Conservation (phyloP, 2,113 vertebrate species). For the Galbula dea region DNA sequence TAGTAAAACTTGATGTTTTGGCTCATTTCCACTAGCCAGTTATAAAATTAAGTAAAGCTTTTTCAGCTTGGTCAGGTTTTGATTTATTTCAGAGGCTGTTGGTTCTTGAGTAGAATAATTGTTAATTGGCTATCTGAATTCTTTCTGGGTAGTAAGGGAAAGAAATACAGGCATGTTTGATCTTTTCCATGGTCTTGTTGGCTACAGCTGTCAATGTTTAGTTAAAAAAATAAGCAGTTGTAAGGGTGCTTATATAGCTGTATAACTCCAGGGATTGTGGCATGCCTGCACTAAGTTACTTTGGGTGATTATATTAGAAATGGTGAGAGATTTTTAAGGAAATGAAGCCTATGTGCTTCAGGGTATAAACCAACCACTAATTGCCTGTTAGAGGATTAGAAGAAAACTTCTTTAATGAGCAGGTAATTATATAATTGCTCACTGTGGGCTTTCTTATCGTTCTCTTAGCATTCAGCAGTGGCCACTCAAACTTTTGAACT, state of each 20-base stretch:
- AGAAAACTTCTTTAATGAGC: not conserved
- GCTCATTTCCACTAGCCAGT: not conserved
- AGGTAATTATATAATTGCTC: conserved; percentile 7
- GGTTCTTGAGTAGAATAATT: not conserved
- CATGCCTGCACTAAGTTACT: not conserved
- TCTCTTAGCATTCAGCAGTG: not conserved
- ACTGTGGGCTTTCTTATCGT: not conserved
- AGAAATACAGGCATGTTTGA: not conserved
- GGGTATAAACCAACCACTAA: conserved; percentile 7
- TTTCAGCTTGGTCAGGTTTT: not conserved
- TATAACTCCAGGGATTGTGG: not conserved
- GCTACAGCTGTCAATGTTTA: not conserved
- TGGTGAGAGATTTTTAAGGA: not conserved
- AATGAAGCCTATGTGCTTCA: not conserved
- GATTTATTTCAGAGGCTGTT: not conserved
- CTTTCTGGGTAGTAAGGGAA: not conserved
- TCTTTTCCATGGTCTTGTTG: not conserved
- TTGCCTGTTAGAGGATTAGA: not conserved
- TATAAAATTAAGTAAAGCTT: not conserved
- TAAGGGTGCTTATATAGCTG: not conserved
- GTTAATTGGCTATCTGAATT: not conserved
- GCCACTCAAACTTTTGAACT: not conserved
- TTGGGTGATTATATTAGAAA: not conserved
- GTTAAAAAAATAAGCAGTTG: not conserved
- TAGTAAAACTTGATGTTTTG: not conserved